These are phyloP conservation scores for Ormyrus pomaceus DNA, from an alignment of 2,888 invertebrate species.

Conservation along the genomic window DNA sequence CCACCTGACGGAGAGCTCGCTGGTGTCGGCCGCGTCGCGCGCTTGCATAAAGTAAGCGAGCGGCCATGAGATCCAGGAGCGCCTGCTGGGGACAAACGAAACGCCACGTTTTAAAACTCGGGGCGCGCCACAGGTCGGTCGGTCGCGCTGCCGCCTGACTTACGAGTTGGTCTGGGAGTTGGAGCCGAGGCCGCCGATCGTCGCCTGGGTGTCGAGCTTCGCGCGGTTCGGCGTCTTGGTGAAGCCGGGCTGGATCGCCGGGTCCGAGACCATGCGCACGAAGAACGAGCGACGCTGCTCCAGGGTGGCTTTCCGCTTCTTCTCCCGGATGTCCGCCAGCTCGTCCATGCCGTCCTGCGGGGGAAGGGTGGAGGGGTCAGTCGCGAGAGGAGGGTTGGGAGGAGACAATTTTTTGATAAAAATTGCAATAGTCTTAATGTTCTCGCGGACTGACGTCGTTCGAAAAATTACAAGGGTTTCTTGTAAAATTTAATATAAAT, in stretches of 20 bases:
- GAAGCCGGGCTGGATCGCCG: conserved; percentile 83
- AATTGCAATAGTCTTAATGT: too few species aligned
- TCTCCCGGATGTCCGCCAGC: conserved; percentile 84
- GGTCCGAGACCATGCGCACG: conserved; percentile 98
- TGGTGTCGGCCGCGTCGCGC: conserved; percentile 80
- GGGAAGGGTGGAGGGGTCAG: too few species aligned
- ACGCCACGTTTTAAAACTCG: too few species aligned
- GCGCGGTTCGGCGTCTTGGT: conserved; percentile 73
- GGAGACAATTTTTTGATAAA: too few species aligned
- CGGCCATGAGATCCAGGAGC: conserved; percentile 96
- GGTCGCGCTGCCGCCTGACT: conserved; percentile 43
- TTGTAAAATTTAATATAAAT: too few species aligned
- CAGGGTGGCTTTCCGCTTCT: conserved; percentile 86
- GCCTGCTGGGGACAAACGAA: conserved; percentile 76
- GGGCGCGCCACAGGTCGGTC: too few species aligned
- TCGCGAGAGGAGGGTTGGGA: too few species aligned
- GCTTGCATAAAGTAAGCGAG: conserved; percentile 91
- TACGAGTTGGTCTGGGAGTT: conserved; percentile 65
- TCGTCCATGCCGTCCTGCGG: conserved; percentile 81
- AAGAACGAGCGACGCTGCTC: conserved; percentile 96
- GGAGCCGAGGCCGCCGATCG: conserved; percentile 69
- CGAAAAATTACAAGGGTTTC: too few species aligned
- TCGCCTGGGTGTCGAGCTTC: conserved; percentile 70
- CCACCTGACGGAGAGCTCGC: conserved; percentile 88
- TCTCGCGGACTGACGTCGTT: too few species aligned